Conservation (phyloP, 1,140 invertebrate genomes). For the Atta cephalotes region DNA sequence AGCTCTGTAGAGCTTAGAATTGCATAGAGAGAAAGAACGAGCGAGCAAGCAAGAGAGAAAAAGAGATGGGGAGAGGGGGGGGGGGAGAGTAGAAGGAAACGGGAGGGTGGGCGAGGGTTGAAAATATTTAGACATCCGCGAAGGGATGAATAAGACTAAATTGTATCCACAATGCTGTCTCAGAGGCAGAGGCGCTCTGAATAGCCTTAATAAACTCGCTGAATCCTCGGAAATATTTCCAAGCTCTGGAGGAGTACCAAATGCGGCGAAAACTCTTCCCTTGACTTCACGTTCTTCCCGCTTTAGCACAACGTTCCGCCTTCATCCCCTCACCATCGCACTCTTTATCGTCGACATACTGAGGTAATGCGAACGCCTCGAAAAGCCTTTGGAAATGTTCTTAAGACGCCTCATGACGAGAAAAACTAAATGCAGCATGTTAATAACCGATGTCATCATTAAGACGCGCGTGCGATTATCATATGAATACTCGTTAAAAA, state of each 20-base stretch:
- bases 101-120: slow-evolving; percentile 75
- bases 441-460: slow-evolving; percentile 50
- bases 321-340: slow-evolving; percentile 11
- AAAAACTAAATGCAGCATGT: slow-evolving; percentile 23
- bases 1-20: slow-evolving; percentile 47
- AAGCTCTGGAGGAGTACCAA: slow-evolving; percentile 79
- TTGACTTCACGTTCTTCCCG: slow-evolving; percentile 70
- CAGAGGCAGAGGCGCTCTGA: slow-evolving; percentile 83
- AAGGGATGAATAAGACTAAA: slow-evolving; percentile 86
- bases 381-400: slow-evolving; percentile 63
- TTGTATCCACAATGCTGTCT: slow-evolving; percentile 86
- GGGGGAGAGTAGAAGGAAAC: slow-evolving; percentile 55
- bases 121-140: slow-evolving; percentile 86
- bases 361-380: slow-evolving; percentile 66
- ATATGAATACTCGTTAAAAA: slow-evolving; percentile 1
- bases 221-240: slow-evolving; percentile 86
- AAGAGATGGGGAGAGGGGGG: slow-evolving; percentile 1
- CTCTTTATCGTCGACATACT: slow-evolving; percentile 73
- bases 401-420: slow-evolving; percentile 43
- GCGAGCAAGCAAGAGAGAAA: neutral
- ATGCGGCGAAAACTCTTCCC: slow-evolving; percentile 78
- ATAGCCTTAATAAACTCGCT: slow-evolving; percentile 86
- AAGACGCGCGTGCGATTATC: slow-evolving; percentile 29
- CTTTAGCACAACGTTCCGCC: slow-evolving; percentile 65
- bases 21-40: slow-evolving; percentile 34